Conservation (phyloP, 2,113 vertebrate species). For the Rynchops niger region DNA sequence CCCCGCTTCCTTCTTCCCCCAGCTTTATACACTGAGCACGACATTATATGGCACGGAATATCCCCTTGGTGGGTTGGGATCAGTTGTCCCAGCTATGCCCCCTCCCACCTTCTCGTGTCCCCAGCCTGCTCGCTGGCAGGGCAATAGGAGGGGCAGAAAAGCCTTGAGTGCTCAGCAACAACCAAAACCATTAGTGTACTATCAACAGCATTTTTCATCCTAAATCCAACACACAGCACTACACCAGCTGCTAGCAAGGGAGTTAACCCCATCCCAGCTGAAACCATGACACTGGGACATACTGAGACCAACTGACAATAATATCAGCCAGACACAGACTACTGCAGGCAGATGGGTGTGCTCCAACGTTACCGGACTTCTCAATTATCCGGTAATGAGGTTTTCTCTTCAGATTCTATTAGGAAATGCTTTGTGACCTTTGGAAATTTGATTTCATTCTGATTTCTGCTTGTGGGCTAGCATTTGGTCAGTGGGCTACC, state of each 20-base stretch:
- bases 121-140: neutral
- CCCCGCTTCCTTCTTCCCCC: neutral
- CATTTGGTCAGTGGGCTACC: neutral
- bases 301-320: neutral
- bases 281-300: neutral
- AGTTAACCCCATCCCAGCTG: neutral
- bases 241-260: neutral
- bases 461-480: neutral
- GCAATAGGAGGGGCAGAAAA: neutral
- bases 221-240: neutral
- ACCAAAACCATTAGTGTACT: neutral
- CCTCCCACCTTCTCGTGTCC: neutral
- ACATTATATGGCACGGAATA: neutral
- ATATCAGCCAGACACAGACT: neutral
- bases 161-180: neutral
- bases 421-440: neutral
- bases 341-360: fast-evolving
- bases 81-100: neutral
- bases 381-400: neutral
- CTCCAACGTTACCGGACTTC: neutral
- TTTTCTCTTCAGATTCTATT: neutral
- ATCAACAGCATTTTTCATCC: neutral
- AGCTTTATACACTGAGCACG: neutral
- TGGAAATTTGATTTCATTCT: neutral
- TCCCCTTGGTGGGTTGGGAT: neutral